phyloP scores from a whole-genome alignment of 2,888 invertebrate species.

The Graphium colonna region DNA sequence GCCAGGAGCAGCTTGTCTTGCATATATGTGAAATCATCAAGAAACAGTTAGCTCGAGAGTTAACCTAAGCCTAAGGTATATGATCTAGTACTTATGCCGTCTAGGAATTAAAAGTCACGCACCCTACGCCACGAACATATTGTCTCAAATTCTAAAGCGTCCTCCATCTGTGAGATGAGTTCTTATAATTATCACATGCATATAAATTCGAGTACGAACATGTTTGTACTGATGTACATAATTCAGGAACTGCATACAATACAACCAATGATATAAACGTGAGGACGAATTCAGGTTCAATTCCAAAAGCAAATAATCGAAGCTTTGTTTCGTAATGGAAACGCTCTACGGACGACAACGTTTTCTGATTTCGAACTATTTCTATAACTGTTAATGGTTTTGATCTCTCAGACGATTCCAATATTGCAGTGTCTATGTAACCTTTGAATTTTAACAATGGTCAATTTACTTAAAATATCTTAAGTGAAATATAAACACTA shows the following conservation, averaged over 20 bases:
- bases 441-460: too few relatives aligned
- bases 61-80: background rate
- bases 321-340: background rate
- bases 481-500: too few relatives aligned
- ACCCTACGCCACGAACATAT: too few relatives aligned
- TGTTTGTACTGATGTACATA: conserved; percentile 15
- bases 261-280: conserved; percentile 8
- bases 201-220: conserved; percentile 17
- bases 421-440: too few relatives aligned
- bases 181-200: conserved; percentile 18
- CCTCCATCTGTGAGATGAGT: conserved; percentile 3
- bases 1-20: too few relatives aligned
- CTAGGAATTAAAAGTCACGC: too few relatives aligned
- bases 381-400: too few relatives aligned
- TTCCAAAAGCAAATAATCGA: background rate
- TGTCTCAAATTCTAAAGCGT: background rate
- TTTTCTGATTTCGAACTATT: too few relatives aligned
- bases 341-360: too few relatives aligned
- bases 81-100: background rate
- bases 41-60: background rate
- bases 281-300: background rate
- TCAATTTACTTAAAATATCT: too few relatives aligned
- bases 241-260: conserved; percentile 13
- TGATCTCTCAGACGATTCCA: too few relatives aligned
- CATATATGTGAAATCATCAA: conserved; percentile 7